phyloP scores from a whole-genome alignment of 1,140 invertebrate genomes.

The Pseudobourletiella spinata region DNA sequence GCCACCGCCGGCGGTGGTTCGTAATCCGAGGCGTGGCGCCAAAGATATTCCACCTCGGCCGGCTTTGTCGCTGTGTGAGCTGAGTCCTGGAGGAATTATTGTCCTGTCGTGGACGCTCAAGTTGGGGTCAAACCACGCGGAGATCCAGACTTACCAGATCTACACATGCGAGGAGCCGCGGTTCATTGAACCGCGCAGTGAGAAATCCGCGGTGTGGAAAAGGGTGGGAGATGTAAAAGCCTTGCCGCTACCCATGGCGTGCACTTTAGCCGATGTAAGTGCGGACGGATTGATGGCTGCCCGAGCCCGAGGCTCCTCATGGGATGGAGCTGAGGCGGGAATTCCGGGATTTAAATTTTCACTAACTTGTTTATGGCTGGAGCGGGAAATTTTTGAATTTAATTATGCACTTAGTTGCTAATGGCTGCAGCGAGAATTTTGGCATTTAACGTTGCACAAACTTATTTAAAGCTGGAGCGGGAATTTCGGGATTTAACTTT shows the following conservation, averaged over 20 bases:
- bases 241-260: slow-evolving; percentile 87
- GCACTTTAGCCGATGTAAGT: slow-evolving; percentile 73
- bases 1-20: slow-evolving; percentile 2
- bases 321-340: too few relatives aligned
- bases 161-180: slow-evolving; percentile 82
- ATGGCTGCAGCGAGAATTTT: too few relatives aligned
- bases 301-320: too few relatives aligned
- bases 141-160: slow-evolving; percentile 78
- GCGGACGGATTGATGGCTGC: too few relatives aligned
- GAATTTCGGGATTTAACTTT: too few relatives aligned
- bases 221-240: slow-evolving; percentile 93
- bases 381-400: too few relatives aligned
- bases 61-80: slow-evolving; percentile 56
- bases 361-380: too few relatives aligned
- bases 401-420: too few relatives aligned
- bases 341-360: too few relatives aligned
- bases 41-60: slow-evolving; percentile 55
- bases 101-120: slow-evolving; percentile 87
- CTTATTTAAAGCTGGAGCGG: too few relatives aligned
- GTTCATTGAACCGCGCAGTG: slow-evolving; percentile 37
- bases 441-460: too few relatives aligned
- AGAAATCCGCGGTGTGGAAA: slow-evolving; percentile 55
- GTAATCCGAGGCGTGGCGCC: neutral
- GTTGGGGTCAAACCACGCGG: slow-evolving; percentile 49
- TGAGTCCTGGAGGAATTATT: slow-evolving; percentile 57